A percentile compares a stretch with the other conserved stretches of the same genome.
These are phyloP conservation scores for Ia io DNA, from an alignment of 2,113 vertebrate genomes.

Conservation along the genomic window DNA sequence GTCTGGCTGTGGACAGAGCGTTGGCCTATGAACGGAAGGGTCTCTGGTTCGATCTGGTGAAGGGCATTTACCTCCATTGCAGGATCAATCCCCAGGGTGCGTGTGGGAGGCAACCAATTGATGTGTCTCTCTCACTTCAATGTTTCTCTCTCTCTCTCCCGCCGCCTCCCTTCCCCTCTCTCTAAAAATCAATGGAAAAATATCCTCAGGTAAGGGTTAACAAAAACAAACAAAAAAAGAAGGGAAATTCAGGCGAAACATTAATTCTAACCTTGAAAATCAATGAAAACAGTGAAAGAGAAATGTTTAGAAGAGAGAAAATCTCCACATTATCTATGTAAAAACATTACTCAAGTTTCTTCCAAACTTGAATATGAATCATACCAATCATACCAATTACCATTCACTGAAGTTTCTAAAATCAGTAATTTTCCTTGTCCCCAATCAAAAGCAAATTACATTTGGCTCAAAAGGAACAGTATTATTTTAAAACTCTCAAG, in stretches of 20 bases:
- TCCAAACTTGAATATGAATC: background rate
- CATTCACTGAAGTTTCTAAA: background rate
- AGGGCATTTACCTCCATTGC: no score
- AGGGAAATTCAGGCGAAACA: background rate
- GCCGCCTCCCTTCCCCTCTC: no score
- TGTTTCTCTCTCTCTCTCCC: no score
- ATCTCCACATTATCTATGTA: background rate
- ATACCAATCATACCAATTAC: background rate
- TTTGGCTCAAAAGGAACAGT: background rate
- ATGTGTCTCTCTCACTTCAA: no score
- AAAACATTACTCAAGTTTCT: background rate
- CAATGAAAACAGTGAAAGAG: background rate
- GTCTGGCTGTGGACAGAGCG: no score
- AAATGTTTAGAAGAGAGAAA: background rate
- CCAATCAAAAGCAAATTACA: background rate
- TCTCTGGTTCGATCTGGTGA: no score
- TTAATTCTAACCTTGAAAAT: background rate
- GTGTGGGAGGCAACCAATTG: no score
- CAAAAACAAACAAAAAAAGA: background rate
- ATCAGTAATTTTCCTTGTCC: background rate
- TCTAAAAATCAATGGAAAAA: no score
- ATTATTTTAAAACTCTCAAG: constrained; percentile 23
- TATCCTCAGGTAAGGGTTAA: no score
- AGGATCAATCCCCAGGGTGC: no score
- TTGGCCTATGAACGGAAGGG: no score